Percentiles rank a stretch among this genome's conserved stretches.
Evolutionary conservation across 2,797 vertebrate genomes (phyloP).

Genomic region (Cirrhinus molitorella): DNA sequence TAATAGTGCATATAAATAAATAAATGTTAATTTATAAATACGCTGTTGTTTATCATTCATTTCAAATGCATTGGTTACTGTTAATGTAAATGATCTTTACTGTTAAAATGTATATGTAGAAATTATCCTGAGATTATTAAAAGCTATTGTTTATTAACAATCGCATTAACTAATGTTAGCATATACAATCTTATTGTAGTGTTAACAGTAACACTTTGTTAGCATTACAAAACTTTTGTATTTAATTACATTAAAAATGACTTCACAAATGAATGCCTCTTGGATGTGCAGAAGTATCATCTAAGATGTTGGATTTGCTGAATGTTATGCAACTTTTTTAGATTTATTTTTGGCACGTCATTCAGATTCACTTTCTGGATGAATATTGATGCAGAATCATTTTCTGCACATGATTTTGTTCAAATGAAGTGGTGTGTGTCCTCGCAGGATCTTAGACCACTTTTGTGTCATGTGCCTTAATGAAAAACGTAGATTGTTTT

Average conservation of each 20-base stretch:
- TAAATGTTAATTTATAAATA: background rate
- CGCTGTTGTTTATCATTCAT: background rate
- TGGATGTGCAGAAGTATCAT: background rate
- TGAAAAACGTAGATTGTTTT: background rate
- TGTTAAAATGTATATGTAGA: too few species aligned
- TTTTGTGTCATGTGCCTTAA: constrained; percentile 1
- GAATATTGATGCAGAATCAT: background rate
- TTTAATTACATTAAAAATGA: background rate
- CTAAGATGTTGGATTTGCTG: background rate
- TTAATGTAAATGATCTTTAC: background rate
- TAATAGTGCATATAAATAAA: background rate
- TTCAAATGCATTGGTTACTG: background rate
- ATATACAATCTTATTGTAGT: background rate
- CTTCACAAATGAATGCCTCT: background rate
- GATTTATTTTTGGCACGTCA: background rate
- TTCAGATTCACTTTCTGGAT: background rate
- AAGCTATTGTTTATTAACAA: background rate
- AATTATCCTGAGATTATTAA: background rate
- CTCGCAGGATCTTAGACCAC: background rate
- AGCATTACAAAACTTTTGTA: background rate
- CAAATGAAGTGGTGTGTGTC: background rate
- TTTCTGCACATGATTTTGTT: constrained; percentile 8
- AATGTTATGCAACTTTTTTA: background rate
- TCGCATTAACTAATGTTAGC: background rate
- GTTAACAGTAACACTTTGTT: background rate